These are phyloP conservation scores for Alitta virens DNA, from an alignment of 2,888 invertebrate genomes.

Conservation along the genomic window DNA sequence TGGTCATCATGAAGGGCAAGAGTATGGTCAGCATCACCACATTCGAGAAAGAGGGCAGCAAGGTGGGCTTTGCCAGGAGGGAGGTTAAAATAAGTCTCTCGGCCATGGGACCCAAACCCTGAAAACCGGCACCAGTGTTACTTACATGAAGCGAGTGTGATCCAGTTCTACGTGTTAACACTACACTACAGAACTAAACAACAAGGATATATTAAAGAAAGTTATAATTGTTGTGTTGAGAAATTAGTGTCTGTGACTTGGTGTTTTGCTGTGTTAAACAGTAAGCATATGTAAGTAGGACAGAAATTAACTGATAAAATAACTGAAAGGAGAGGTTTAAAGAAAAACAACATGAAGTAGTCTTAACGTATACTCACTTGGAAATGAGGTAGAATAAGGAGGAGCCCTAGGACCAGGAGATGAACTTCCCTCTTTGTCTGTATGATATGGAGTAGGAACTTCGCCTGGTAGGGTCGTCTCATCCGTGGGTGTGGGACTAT, in stretches of 20 bases:
- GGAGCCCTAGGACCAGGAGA: slow-evolving; percentile 26
- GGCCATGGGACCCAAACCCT: background rate
- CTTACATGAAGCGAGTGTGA: no score
- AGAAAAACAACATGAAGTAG: no score
- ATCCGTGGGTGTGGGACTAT: slow-evolving; percentile 51
- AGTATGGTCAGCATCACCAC: slow-evolving; percentile 37
- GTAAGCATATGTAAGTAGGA: no score
- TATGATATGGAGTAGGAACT: slow-evolving; percentile 44
- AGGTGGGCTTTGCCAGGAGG: background rate
- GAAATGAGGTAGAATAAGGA: slow-evolving; percentile 8
- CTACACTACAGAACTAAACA: no score
- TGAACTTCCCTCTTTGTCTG: slow-evolving; percentile 38
- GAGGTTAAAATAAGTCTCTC: background rate
- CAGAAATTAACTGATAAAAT: no score
- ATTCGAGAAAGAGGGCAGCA: slow-evolving; percentile 46
- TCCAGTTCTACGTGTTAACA: no score
- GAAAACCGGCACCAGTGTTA: background rate
- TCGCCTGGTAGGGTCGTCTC: slow-evolving; percentile 38
- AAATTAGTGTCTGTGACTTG: no score
- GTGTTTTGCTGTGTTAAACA: no score
- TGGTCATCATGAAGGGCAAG: background rate
- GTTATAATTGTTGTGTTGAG: no score
- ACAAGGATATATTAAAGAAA: no score
- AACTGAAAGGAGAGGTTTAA: no score
- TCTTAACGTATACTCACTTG: slow-evolving; percentile 4